Conservation (phyloP, 2,888 invertebrate genomes). For the Oscheius sp. region DNA sequence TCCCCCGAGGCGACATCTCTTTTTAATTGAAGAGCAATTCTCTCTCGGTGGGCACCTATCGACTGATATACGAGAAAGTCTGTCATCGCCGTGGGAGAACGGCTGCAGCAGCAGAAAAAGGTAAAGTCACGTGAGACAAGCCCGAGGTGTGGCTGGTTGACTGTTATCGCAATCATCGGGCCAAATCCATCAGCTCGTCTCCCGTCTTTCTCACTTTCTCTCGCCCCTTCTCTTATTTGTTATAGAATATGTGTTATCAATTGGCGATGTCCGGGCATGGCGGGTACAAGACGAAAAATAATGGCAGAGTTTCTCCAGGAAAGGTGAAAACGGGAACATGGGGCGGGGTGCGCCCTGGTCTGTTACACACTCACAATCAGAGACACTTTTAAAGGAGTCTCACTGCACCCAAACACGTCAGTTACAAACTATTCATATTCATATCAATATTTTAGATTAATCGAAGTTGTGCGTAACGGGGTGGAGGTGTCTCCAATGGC, state of each 20-base stretch:
- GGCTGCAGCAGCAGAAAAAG: no score
- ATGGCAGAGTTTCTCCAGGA: not conserved
- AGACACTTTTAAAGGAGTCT: constrained; percentile 13
- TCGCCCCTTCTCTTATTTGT: not conserved
- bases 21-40: no score
- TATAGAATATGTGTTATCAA: not conserved
- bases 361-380: constrained; percentile 7
- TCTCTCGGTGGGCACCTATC: no score
- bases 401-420: not conserved
- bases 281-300: not conserved
- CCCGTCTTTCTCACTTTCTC: not conserved
- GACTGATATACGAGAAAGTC: no score
- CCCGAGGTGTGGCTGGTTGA: constrained; percentile 29
- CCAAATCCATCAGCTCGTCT: not conserved
- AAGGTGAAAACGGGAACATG: constrained; percentile 1
- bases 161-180: constrained; percentile 26
- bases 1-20: no score
- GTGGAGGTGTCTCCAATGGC: not conserved
- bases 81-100: no score
- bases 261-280: not conserved
- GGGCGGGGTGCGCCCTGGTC: not conserved
- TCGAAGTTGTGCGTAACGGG: constrained; percentile 1
- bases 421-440: not conserved
- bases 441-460: not conserved
- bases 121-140: no score